phyloP scores from a whole-genome alignment of 2,888 invertebrate genomes.

The Lochmaea capreae region DNA sequence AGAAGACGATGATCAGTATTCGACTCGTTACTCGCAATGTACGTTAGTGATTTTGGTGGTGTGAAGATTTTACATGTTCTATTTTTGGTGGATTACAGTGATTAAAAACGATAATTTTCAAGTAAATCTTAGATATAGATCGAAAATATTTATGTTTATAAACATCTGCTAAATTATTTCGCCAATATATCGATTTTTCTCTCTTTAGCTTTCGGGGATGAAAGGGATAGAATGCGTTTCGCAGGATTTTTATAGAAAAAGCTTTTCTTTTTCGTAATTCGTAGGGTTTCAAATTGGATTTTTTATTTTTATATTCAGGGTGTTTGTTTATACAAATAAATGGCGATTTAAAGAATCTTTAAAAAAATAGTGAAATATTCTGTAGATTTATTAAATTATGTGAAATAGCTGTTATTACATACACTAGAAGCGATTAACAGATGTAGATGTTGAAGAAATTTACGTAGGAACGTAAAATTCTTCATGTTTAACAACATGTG shows the following conservation, averaged over 20 bases:
- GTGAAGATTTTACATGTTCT: slow-evolving; percentile 30
- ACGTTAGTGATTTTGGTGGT: slow-evolving; percentile 43
- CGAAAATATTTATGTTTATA: slow-evolving; percentile 12
- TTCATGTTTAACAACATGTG: slow-evolving; percentile 29
- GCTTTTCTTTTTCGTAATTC: neutral
- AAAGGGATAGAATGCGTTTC: neutral
- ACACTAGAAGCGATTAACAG: too few relatives aligned
- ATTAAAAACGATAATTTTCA: slow-evolving; percentile 14
- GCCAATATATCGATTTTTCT: slow-evolving; percentile 11
- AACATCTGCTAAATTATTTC: slow-evolving; percentile 27
- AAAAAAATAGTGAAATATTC: too few relatives aligned
- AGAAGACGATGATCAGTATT: slow-evolving; percentile 43
- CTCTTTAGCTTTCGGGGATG: slow-evolving; percentile 9
- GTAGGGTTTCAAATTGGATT: neutral
- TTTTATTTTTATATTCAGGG: neutral
- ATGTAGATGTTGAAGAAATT: too few relatives aligned
- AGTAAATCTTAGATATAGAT: neutral
- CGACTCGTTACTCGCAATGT: slow-evolving; percentile 48
- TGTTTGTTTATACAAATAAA: too few relatives aligned
- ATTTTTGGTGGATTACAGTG: slow-evolving; percentile 38
- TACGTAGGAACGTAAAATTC: too few relatives aligned
- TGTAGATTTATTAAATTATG: too few relatives aligned
- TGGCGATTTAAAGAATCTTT: too few relatives aligned
- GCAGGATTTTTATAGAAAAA: neutral
- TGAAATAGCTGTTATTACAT: too few relatives aligned